Conservation (phyloP, 2,797 vertebrate genomes). For the Brachyalestes nurse region DNA sequence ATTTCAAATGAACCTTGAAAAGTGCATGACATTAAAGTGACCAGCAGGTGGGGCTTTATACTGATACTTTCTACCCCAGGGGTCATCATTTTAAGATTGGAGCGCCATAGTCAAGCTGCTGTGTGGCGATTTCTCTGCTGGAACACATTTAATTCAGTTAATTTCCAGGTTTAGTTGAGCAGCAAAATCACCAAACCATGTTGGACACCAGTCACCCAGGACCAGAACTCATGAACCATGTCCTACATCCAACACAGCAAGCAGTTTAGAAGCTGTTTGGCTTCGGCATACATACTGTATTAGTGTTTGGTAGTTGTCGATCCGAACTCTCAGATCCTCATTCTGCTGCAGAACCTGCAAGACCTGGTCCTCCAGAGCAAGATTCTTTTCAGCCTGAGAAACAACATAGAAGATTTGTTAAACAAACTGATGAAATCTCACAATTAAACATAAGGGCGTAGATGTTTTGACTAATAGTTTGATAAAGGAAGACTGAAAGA, state of each 20-base stretch:
- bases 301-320: slow-evolving; percentile 79
- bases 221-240: neutral
- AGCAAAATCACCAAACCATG: neutral
- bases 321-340: slow-evolving; percentile 85
- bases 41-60: slow-evolving; percentile 24
- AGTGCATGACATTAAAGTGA: neutral
- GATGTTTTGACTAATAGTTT: neutral
- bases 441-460: neutral
- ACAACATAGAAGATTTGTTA: slow-evolving; percentile 17
- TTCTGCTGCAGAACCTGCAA: slow-evolving; percentile 85
- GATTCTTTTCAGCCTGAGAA: slow-evolving; percentile 85
- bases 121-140: neutral
- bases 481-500: neutral
- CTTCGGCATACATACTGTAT: slow-evolving; percentile 68
- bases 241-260: neutral
- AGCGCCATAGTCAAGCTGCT: too few relatives aligned
- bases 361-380: slow-evolving; percentile 85
- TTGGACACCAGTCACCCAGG: neutral
- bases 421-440: neutral
- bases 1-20: neutral
- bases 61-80: neutral
- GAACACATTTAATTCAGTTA: neutral
- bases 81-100: neutral
- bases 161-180: neutral
- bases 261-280: neutral